Conservation (phyloP, 1,140 invertebrate species). For the Procambarus virginalis region DNA sequence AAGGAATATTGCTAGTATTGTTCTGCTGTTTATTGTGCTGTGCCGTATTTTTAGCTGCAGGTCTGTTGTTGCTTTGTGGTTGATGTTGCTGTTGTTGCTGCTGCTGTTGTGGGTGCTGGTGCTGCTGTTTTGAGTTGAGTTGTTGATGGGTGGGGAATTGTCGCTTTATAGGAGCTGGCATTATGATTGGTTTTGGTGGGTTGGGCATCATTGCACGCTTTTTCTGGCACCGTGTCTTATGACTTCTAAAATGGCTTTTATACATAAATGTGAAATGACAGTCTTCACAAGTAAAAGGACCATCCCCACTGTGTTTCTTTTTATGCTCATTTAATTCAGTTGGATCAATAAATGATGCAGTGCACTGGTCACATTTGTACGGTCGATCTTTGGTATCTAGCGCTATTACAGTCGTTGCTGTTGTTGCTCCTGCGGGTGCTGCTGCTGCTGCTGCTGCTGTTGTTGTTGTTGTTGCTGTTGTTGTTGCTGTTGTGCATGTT, state of each 20-base stretch:
- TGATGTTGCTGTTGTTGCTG: slow-evolving; percentile 48
- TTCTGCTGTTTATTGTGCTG: slow-evolving; percentile 8
- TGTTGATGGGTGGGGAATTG: slow-evolving; percentile 67
- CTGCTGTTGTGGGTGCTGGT: slow-evolving; percentile 28
- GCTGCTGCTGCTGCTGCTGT: slow-evolving; percentile 3
- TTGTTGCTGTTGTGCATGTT: slow-evolving; percentile 26
- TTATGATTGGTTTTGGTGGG: slow-evolving; percentile 50
- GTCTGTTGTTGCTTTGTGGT: slow-evolving; percentile 27
- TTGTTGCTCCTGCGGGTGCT: slow-evolving; percentile 30
- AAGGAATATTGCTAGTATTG: slow-evolving; percentile 31
- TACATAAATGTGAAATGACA: slow-evolving; percentile 70
- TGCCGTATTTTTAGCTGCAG: slow-evolving; percentile 8
- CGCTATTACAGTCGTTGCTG: slow-evolving; percentile 24
- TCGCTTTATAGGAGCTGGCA: slow-evolving; percentile 48
- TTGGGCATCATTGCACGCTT: slow-evolving; percentile 67
- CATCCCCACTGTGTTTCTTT: slow-evolving; percentile 68
- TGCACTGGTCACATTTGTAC: slow-evolving; percentile 69
- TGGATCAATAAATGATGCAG: slow-evolving; percentile 68
- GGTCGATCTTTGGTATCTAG: slow-evolving; percentile 61
- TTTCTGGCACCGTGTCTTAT: slow-evolving; percentile 68
- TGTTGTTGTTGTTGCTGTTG: slow-evolving; percentile 18
- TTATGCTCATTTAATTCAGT: slow-evolving; percentile 65
- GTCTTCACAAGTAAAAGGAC: slow-evolving; percentile 69
- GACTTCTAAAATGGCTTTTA: slow-evolving; percentile 69
- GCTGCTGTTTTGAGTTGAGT: neutral